Evolutionary conservation across 2,888 invertebrate genomes (phyloP), one percentile per base, ranked within the genome.

Genomic region (Ischnura elegans): DNA sequence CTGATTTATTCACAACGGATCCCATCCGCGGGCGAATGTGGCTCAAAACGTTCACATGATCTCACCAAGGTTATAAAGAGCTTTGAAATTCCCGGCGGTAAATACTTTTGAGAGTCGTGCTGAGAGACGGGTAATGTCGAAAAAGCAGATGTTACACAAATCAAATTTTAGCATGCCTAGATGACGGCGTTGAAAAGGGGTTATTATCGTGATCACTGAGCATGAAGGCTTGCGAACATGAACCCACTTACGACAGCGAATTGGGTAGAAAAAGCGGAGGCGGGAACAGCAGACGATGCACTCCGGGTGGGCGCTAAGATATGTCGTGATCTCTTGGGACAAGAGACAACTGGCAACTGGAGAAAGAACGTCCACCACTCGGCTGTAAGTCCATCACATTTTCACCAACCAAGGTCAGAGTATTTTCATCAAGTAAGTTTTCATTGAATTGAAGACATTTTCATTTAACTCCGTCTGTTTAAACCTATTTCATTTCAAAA

Each of bases 231-330:
- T 16, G 8, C 76, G 36, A 25, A 2, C 4, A 36, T 76, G 76
- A 36, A 5, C 13, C 36, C 10, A 36, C 61, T 43, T 43, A 43
- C 21, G 90, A 87, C 29, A 90, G 90, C 36, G 36, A 87, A 36
- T 25, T 25, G 36, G 36, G 61, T 43, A 90, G 61, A 90, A 90
- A 55, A 87, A 51, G 90, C 25, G 55, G 61, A 55, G 42, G 90
- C 61, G 90, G 61, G 61, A 90, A 66, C 45, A n/a, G 66, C 90
- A 90, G 90, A 90, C 66, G 90, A 42, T 43, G 90, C 90, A 90
- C 19, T 76, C 13, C 36, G 3, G 76, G 13, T 5, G 36, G 8
- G 36, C 36, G 76, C 29, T 8, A 25, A 36, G 13, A 8, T 51
- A 51, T 10, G 51, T 51, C 51, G 16, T 13, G 19, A 10, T 13